Evolutionary conservation across 2,113 vertebrate genomes (phyloP).

Genomic region (Cricetomys ansorgei): DNA sequence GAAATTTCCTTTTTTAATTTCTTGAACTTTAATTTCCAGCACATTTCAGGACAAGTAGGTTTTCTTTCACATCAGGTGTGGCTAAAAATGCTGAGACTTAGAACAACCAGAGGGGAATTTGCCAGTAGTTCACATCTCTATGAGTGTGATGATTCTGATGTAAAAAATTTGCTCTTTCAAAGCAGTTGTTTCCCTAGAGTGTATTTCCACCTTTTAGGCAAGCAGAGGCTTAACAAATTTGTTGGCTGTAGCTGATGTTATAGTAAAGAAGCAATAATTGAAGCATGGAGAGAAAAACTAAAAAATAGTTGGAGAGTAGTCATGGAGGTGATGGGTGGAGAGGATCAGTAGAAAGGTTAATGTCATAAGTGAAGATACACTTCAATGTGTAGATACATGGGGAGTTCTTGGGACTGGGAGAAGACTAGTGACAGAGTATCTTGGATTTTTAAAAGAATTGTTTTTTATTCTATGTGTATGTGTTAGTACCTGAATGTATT

Average conservation of each 20-base stretch:
- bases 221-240: not conserved
- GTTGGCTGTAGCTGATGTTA: not conserved
- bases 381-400: not conserved
- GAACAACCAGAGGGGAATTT: not conserved
- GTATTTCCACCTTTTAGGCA: not conserved
- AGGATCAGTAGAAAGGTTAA: not conserved
- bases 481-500: not conserved
- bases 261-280: not conserved
- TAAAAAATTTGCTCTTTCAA: not conserved
- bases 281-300: not conserved
- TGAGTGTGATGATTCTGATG: not conserved
- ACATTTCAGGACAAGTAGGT: too few relatives aligned
- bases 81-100: not conserved
- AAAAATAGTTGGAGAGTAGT: not conserved
- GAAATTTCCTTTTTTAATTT: too few relatives aligned
- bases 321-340: too few relatives aligned
- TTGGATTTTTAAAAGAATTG: not conserved
- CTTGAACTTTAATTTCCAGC: not conserved
- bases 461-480: not conserved
- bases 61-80: not conserved
- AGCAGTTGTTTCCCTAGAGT: not conserved
- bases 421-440: not conserved
- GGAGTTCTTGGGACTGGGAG: not conserved
- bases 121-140: not conserved
- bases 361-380: fast-evolving